phyloP scores from a whole-genome alignment of 1,140 invertebrate species.

The Caerostris darwini region DNA sequence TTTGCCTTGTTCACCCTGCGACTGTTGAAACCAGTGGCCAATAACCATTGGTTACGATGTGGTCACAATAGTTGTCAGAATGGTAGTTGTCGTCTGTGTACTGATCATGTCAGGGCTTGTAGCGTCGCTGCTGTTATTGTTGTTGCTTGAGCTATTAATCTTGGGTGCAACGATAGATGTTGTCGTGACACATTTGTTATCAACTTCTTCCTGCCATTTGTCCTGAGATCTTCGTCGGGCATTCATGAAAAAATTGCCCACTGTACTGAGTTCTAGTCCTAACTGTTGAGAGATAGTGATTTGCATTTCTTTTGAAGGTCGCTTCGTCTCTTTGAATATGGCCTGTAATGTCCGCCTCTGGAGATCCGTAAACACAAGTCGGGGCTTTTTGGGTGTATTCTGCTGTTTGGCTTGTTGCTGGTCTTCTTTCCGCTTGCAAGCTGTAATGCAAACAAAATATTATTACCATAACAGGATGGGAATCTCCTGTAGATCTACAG shows the following conservation, averaged over 20 bases:
- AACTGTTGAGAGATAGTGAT: constrained; percentile 98
- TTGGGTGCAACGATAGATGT: background rate
- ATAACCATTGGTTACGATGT: constrained; percentile 72
- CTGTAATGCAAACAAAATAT: constrained; percentile 84
- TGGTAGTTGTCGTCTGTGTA: constrained; percentile 76
- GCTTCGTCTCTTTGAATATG: constrained; percentile 99
- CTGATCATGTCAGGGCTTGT: constrained; percentile 56
- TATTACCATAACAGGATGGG: background rate
- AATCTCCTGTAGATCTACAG: too few species aligned
- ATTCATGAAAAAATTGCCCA: constrained; percentile 99
- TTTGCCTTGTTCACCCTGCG: constrained; percentile 44
- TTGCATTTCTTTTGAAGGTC: constrained; percentile 99
- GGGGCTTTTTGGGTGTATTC: constrained; percentile 94
- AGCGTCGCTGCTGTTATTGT: constrained; percentile 68
- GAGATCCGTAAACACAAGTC: constrained; percentile 99
- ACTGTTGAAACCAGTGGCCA: background rate
- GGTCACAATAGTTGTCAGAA: constrained; percentile 74
- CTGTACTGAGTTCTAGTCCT: constrained; percentile 98
- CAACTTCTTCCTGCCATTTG: constrained; percentile 96
- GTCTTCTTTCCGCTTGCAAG: constrained; percentile 99
- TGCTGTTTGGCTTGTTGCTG: constrained; percentile 78
- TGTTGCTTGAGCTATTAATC: constrained; percentile 62
- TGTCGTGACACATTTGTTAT: constrained; percentile 53
- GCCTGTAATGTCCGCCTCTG: constrained; percentile 99
- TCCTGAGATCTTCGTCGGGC: constrained; percentile 98